phyloP scores from a whole-genome alignment of 2,113 vertebrate genomes.

The Colinus virginianus region DNA sequence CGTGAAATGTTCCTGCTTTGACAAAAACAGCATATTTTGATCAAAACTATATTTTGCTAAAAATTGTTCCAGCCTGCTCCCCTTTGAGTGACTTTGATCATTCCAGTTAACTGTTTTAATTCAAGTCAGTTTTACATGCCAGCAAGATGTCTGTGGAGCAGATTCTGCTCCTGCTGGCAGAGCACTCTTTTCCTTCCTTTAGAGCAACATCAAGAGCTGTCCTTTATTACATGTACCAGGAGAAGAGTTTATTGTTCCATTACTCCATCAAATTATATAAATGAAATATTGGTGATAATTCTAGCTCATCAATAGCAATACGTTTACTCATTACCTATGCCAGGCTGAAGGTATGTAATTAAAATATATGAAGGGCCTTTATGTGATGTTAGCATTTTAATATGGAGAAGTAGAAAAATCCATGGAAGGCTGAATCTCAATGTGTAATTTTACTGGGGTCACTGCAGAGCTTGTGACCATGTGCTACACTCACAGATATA shows the following conservation, averaged over 20 bases:
- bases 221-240: background rate
- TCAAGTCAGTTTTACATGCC: background rate
- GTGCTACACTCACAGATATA: background rate
- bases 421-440: slow-evolving; percentile 41
- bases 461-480: background rate
- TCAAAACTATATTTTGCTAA: slow-evolving; percentile 30
- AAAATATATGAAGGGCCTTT: slow-evolving; percentile 55
- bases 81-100: background rate
- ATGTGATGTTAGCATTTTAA: slow-evolving; percentile 49
- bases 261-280: background rate
- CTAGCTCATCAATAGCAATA: background rate
- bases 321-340: slow-evolving; percentile 55
- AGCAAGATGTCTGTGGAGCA: background rate
- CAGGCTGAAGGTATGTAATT: slow-evolving; percentile 62
- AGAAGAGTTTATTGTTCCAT: background rate
- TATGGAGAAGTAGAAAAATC: slow-evolving; percentile 40
- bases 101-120: background rate
- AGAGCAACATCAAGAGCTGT: background rate
- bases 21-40: slow-evolving; percentile 6
- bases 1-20: background rate
- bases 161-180: background rate
- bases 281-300: background rate
- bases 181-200: background rate
- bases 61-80: background rate
- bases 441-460: slow-evolving; percentile 34